Percentiles rank a stretch among this genome's conserved stretches.
Evolutionary conservation across 2,797 vertebrate genomes (phyloP).

Genomic region (Gila robusta): DNA sequence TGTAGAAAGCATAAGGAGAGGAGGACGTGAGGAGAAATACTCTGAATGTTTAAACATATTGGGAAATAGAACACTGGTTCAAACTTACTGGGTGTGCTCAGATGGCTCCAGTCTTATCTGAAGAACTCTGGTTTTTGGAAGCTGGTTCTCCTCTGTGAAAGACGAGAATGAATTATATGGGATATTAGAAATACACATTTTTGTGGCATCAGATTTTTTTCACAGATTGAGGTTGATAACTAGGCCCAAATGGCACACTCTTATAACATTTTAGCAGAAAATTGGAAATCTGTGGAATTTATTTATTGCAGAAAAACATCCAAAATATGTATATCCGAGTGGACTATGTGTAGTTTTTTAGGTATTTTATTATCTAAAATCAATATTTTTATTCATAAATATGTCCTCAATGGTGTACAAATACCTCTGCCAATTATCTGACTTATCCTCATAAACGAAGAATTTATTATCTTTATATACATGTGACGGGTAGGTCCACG

Average conservation of each 20-base stretch:
- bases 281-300: neutral
- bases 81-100: constrained; percentile 92
- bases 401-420: too few species aligned
- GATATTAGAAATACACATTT: neutral
- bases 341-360: too few species aligned
- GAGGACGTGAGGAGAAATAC: neutral
- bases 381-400: too few species aligned
- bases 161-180: constrained; percentile 55
- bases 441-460: too few species aligned
- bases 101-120: constrained; percentile 89
- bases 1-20: constrained; percentile 65
- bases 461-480: too few species aligned
- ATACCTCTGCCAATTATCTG: too few species aligned
- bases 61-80: constrained; percentile 42
- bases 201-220: constrained; percentile 2
- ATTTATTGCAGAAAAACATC: neutral
- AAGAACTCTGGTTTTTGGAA: constrained; percentile 88
- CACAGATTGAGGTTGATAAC: neutral
- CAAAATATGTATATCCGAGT: too few species aligned
- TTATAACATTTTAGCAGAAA: neutral
- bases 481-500: too few species aligned
- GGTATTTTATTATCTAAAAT: too few species aligned
- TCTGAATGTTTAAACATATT: neutral
- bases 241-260: neutral
- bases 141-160: constrained; percentile 89